Conservation (phyloP, 2,113 vertebrate genomes). For the Brienomyrus brachyistius region DNA sequence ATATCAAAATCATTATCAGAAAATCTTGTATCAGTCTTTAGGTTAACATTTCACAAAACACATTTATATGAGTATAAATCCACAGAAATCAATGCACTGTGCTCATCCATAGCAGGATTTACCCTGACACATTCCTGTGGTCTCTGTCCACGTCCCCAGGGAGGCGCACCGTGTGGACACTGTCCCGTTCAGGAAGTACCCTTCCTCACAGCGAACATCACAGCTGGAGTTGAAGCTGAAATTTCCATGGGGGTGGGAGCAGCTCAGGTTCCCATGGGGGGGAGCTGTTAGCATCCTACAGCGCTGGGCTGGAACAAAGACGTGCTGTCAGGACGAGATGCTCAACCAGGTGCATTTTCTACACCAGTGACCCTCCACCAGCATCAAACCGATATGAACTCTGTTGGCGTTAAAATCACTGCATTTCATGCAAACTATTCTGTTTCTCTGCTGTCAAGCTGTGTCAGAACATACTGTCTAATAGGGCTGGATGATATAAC, state of each 20-base stretch:
- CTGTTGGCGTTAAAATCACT: background rate
- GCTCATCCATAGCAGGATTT: too few relatives aligned
- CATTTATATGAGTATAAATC: background rate
- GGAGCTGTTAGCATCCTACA: conserved; percentile 36
- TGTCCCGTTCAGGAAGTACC: too few relatives aligned
- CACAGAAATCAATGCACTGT: background rate
- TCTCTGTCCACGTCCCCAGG: too few relatives aligned
- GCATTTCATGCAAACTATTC: background rate
- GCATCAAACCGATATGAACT: background rate
- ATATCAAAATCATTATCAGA: background rate
- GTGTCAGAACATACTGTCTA: background rate
- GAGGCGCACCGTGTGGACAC: too few relatives aligned
- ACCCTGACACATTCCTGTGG: too few relatives aligned
- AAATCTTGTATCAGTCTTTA: background rate
- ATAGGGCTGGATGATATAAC: background rate
- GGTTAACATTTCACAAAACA: background rate
- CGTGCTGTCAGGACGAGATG: background rate
- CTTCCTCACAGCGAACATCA: too few relatives aligned
- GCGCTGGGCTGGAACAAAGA: background rate
- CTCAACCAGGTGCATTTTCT: background rate
- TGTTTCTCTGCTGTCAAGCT: background rate
- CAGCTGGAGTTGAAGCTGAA: conserved; percentile 29
- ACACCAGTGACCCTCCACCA: too few relatives aligned
- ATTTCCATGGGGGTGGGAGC: conserved; percentile 37
- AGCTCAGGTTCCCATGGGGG: conserved; percentile 44